These are phyloP conservation scores for Margarornis squamiger DNA, from an alignment of 2,797 vertebrate species.

Conservation along the genomic window DNA sequence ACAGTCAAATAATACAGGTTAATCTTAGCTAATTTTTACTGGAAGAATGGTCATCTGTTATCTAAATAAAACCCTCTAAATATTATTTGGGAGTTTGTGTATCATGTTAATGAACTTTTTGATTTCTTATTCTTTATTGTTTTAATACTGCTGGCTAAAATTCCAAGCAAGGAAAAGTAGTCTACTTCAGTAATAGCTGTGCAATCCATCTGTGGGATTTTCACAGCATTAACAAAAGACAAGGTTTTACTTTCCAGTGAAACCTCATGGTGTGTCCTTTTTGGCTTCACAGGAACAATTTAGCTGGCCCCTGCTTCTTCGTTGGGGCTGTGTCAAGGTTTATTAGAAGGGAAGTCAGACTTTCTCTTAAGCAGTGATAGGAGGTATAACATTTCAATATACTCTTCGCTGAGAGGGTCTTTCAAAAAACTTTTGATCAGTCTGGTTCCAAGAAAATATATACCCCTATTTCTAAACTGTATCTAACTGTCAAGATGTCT, in stretches of 20 bases:
- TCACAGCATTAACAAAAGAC: neutral
- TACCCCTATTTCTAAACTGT: constrained; percentile 8
- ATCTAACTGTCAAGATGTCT: neutral
- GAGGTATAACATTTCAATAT: neutral
- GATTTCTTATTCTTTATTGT: neutral
- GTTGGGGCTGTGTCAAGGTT: neutral
- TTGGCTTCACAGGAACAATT: neutral
- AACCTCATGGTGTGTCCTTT: neutral
- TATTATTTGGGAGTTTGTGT: neutral
- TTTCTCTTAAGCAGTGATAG: neutral
- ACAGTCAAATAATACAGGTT: neutral
- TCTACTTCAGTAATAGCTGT: neutral
- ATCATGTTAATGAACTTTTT: neutral
- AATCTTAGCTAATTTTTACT: neutral
- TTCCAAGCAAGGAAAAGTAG: neutral
- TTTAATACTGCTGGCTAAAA: neutral
- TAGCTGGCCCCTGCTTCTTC: neutral
- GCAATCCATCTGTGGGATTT: neutral
- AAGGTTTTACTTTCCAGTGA: neutral
- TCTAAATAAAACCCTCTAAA: neutral
- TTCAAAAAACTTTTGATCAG: constrained; percentile 11
- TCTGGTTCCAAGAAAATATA: neutral
- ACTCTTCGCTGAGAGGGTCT: neutral
- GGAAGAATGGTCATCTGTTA: neutral
- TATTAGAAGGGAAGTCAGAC: constrained; percentile 6